Percentiles rank a stretch among this genome's conserved stretches.
phyloP scores from a whole-genome alignment of 2,888 invertebrate species.

The Limnephilus auricula region DNA sequence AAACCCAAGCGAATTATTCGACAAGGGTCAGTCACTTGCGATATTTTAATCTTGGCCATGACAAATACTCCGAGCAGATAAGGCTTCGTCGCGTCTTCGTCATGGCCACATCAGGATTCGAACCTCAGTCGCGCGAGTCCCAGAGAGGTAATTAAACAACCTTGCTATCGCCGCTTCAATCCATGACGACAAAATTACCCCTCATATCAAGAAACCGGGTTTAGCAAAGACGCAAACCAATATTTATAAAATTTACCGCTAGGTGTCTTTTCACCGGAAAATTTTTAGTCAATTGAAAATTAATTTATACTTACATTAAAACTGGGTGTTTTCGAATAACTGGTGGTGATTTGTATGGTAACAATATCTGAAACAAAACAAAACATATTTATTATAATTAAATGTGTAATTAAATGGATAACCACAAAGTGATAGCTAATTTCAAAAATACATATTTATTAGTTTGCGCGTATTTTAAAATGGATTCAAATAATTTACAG shows the following conservation, averaged over 20 bases:
- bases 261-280: background rate
- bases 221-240: constrained; percentile 56
- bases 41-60: constrained; percentile 61
- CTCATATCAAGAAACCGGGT: background rate
- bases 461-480: background rate
- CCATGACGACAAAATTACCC: background rate
- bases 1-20: constrained; percentile 51
- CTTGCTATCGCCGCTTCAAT: background rate
- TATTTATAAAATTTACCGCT: background rate
- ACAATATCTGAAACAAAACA: constrained; percentile 48
- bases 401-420: too few species aligned
- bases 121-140: background rate
- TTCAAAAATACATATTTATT: too few species aligned
- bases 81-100: constrained; percentile 63
- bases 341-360: background rate
- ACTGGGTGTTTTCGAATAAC: background rate
- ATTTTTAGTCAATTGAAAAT: background rate
- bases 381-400: too few species aligned
- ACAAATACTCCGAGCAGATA: constrained; percentile 61
- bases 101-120: constrained; percentile 54
- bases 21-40: constrained; percentile 59
- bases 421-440: too few species aligned
- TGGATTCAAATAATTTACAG: background rate
- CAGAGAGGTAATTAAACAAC: background rate
- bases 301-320: background rate